Evolutionary conservation across 1,140 invertebrate species (phyloP).

Genomic region (Drosophila arawakana): DNA sequence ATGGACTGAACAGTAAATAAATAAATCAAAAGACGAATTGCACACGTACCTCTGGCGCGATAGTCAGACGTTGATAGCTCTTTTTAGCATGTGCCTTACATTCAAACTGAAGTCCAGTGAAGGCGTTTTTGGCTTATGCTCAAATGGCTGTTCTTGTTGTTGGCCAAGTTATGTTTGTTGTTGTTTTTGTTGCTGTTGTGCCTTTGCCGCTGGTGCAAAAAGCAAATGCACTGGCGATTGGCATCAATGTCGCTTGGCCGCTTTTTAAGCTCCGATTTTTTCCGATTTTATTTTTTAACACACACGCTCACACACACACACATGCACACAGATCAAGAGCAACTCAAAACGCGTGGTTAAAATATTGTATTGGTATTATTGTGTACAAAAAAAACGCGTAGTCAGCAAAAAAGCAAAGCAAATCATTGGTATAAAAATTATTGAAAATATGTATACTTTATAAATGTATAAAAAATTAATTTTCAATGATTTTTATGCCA

Average conservation of each 20-base stretch:
- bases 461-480: conserved; percentile 30
- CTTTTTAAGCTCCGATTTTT: conserved; percentile 60
- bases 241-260: conserved; percentile 79
- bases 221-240: conserved; percentile 67
- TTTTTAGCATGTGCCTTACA: conserved; percentile 56
- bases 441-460: conserved; percentile 55
- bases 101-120: conserved; percentile 58
- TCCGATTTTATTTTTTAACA: conserved; percentile 42
- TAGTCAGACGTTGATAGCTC: conserved; percentile 67
- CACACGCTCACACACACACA: conserved; percentile 38
- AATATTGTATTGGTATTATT: conserved; percentile 33
- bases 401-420: conserved; percentile 54
- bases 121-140: conserved; percentile 69
- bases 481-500: conserved; percentile 61
- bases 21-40: conserved; percentile 75
- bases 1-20: conserved; percentile 40
- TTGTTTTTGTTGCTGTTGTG: conserved; percentile 9
- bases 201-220: conserved; percentile 54
- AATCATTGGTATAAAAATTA: conserved; percentile 48
- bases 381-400: conserved; percentile 58
- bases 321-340: conserved; percentile 28
- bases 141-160: conserved; percentile 18
- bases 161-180: conserved; percentile 29
- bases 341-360: conserved; percentile 70
- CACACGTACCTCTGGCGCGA: conserved; percentile 64